Evolutionary conservation across 1,140 invertebrate genomes (phyloP), one percentile per base, ranked within the genome.

Genomic region (Cotesia typhae): DNA sequence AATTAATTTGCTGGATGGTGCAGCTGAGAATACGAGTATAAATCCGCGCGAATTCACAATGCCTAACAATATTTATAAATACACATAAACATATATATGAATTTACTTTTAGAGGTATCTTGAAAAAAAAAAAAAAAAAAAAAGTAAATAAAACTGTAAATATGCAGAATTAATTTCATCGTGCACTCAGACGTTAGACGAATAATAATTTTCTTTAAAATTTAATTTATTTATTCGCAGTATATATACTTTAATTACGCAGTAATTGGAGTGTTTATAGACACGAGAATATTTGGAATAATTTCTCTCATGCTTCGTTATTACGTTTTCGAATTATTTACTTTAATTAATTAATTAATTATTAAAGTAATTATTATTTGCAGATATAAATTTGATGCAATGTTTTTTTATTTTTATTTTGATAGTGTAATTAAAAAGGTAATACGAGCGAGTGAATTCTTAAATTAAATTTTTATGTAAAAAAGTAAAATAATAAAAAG

Each of bases 191-290:
- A 80, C 73, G 74, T 52, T 74, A 71, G 74, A 72, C 82, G 83
- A 83, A 79, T 73, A 83, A 78, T 80, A 81, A 77, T 83, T 83
- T 83, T 14, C 12, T 14, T 12, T 12, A 55, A 55, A 14, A 14
- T 55, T 55, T 14, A n/a, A 55, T n/a, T 17, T 17, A n/a, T 17
- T 55, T 17, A 9, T 55, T n/a, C n/a, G 4, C 47, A 51, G 7
- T 51, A 12, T 76, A 79, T 68, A 78, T 83, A 75, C 75, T 76
- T 80, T 82, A 81, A 82, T 83, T 83, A 83, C 78, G 74, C 76
- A 77, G 74, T 83, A 80, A 83, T 83, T 83, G 81, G 82, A 55
- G 17, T 55, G 17, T 55, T 82, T 81, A 71, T 79, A 80, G 41
- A 69, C 28, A 80, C 77, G 73, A 81, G 63, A 69, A 20, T 51